Base-by-base conservation (phyloP, 2,888 invertebrate species). In the Hydrotaea diabolus region DNA sequence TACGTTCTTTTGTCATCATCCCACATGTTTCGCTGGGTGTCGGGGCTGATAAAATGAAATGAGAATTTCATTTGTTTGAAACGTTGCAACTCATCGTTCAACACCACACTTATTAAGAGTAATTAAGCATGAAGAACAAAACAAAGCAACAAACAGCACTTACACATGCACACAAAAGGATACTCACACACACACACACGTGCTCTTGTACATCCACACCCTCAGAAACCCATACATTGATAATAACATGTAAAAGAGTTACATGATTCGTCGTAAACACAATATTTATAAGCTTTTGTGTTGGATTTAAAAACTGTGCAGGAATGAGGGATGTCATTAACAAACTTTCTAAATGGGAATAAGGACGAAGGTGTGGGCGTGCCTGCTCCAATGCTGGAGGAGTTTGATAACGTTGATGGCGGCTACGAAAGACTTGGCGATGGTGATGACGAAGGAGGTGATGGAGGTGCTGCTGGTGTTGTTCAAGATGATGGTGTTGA, bases 91-190 rank as follows among this genome's bases (percentile, higher is more conserved):
- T 85, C 85, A 85, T 85, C 77, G 74, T 36, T 31, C 53, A 69
- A 77, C 62, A 76, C 73, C 76, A 69, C 69, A 43, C 69, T 77
- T 82, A 80, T 79, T 77, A 74, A 75, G 76, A 82, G 82, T 85
- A 85, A 85, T 85, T 85, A 85, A 85, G 59, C 82, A 85, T 55
- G 26, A 80, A 78, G 36, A 84, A 72, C 71, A 80, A 69, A 69
- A 69, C n/a, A 21, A 69, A 59, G 53, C 85, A 76, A 43, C 21
- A 23, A 69, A 69, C 66, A 69, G 19, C 57, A 31, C 21, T 21
- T 23, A 80, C 19, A 57, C 26, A 64, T 19, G 13, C 17, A 43
- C 69, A n/a, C 43, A 21, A 31, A 19, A 7, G n/a, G 17, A 31
- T 55, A 55, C 43, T 57, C 57, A 69, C 39, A 39, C 57, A 69